These are phyloP conservation scores for Pipistrellus nathusii DNA, from an alignment of 2,797 vertebrate genomes.

Conservation along the genomic window DNA sequence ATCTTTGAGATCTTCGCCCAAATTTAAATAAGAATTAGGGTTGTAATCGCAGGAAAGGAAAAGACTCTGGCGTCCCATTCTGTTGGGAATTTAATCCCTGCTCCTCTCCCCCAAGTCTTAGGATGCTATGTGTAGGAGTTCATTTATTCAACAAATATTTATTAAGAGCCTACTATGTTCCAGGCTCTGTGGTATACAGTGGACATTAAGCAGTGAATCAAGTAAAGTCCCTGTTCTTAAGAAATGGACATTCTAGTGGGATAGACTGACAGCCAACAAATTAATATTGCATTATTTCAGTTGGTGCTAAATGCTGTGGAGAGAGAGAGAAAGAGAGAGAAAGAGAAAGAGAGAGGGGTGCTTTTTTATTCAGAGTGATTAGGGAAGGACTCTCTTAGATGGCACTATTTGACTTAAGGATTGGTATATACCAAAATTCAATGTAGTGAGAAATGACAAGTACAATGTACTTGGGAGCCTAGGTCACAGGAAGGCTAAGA, in stretches of 20 bases:
- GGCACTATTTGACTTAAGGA: constrained; percentile 8
- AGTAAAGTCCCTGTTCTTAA: neutral
- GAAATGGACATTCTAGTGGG: constrained; percentile 24
- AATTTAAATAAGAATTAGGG: constrained; percentile 17
- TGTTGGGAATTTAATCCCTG: neutral
- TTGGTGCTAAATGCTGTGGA: neutral
- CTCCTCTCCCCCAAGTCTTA: neutral
- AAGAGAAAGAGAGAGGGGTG: neutral
- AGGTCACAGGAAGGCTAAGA: neutral
- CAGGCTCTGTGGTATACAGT: neutral
- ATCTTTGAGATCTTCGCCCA: constrained; percentile 43
- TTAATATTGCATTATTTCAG: constrained; percentile 4
- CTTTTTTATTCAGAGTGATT: constrained; percentile 36
- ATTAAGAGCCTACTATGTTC: neutral
- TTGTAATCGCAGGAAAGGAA: constrained; percentile 15
- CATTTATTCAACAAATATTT: constrained; percentile 46
- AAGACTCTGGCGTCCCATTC: neutral
- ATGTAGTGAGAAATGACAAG: constrained; percentile 69
- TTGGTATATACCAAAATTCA: constrained; percentile 50
- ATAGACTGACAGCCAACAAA: constrained; percentile 17
- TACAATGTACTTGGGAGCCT: constrained; percentile 41
- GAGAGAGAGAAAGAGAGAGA: neutral
- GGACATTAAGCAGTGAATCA: neutral
- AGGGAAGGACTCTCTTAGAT: neutral
- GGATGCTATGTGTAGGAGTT: constrained; percentile 26